phyloP scores from a whole-genome alignment of 2,888 invertebrate genomes.

The Mythimna vitellina region DNA sequence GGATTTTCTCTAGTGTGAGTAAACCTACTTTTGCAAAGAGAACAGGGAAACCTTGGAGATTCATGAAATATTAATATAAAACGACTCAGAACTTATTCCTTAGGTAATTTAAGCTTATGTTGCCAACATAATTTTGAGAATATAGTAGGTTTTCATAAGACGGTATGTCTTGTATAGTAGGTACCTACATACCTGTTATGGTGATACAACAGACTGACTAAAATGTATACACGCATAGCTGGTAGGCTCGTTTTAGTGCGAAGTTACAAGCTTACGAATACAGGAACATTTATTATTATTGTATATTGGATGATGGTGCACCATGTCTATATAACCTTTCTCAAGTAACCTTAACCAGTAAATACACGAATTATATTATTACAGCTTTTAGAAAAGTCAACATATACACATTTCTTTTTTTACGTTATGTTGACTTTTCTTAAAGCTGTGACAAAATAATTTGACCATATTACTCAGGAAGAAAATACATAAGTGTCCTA shows the following conservation, averaged over 20 bases:
- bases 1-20: constrained; percentile 89
- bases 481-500: not conserved
- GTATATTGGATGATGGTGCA: not conserved
- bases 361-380: too few species aligned
- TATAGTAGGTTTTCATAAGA: constrained; percentile 41
- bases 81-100: constrained; percentile 82
- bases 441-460: not conserved
- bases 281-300: constrained; percentile 2
- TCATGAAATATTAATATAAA: constrained; percentile 87
- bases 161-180: constrained; percentile 8
- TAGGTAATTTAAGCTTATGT: constrained; percentile 79
- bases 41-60: constrained; percentile 88
- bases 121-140: constrained; percentile 69
- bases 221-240: constrained; percentile 6
- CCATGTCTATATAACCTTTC: not conserved
- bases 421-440: not conserved
- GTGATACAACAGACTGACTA: not conserved
- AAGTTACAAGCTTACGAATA: not conserved
- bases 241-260: not conserved
- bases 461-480: not conserved
- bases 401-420: too few species aligned
- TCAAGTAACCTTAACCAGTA: not conserved
- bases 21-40: constrained; percentile 89
- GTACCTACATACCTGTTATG: constrained; percentile 21
- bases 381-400: too few species aligned